Evolutionary conservation across 1,140 invertebrate genomes (phyloP), one percentile per base, ranked within the genome.

Genomic region (Penaeus chinensis): DNA sequence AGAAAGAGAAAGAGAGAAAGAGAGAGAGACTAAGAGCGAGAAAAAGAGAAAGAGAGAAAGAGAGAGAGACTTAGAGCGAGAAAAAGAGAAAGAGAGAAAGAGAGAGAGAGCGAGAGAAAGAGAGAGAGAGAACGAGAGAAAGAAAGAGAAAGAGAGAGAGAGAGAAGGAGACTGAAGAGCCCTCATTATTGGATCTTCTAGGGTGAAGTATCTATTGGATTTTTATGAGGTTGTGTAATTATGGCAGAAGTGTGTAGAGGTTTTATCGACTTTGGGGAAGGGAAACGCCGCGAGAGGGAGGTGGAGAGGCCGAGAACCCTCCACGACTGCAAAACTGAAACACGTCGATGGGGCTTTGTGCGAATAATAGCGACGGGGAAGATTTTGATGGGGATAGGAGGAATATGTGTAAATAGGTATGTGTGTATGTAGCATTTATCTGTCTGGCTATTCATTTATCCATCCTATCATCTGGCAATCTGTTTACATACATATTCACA

Each of bases 221-320:
- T 74, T 74, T 74, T 74, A 74, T 27, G 71, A 74, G 71, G 71
- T n/a, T 74, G 71, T 74, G 71, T 74, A 74, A 74, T 74, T 74
- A 74, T 74, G 71, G 71, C 71, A 24, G 71, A 74, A 74, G 71
- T 74, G 71, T 74, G 71, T 74, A 37, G 71, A 74, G 71, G n/a
- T 37, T 74, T 74, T 74, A 74, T 74, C 71, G 71, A 74, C 71
- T 32, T 32, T n/a, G 71, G 20, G 37, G 69, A 37, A 74, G 71
- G 42, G n/a, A 27, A 20, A 32, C 16, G 71, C 71, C 18, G n/a
- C n/a, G 20, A 37, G 42, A 20, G 71, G 42, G 71, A 74, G 24
- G 27, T 19, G 24, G 27, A 32, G 42, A 13, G 13, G 27, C 71
- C 71, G 54, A 54, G 54, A 8, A 11, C 54, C 11, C 54, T 54